These are phyloP conservation scores for Meteorus sp. DNA, from an alignment of 1,140 invertebrate genomes.

Conservation along the genomic window DNA sequence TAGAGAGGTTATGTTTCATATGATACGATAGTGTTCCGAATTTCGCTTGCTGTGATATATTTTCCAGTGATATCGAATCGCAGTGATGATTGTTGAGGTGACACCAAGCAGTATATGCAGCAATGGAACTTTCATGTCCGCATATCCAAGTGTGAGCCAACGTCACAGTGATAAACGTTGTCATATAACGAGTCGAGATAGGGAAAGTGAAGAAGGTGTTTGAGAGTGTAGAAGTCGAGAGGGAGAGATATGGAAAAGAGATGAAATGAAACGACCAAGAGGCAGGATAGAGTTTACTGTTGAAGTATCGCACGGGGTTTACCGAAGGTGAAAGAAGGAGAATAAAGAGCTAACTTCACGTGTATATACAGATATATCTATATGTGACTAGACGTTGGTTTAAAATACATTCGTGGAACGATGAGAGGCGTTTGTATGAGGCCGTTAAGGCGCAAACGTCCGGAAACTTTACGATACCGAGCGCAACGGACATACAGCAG, in stretches of 20 bases:
- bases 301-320: neutral
- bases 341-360: neutral
- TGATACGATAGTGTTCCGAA: neutral
- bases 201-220: neutral
- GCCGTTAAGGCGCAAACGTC: conserved; percentile 15
- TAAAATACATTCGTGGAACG: conserved; percentile 13
- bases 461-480: neutral
- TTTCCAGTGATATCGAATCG: conserved; percentile 10
- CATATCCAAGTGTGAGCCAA: neutral
- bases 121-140: conserved; percentile 8
- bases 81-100: neutral
- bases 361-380: conserved; percentile 2
- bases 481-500: too few species aligned
- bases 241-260: neutral
- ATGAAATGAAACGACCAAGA: neutral
- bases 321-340: neutral
- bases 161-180: conserved; percentile 11
- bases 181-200: neutral
- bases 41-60: neutral
- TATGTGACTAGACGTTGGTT: neutral
- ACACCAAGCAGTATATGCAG: too few species aligned
- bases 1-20: too few species aligned
- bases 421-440: conserved; percentile 4
- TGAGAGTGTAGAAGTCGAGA: too few species aligned
- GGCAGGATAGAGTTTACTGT: neutral